phyloP scores from a whole-genome alignment of 1,140 invertebrate genomes.

The Aleiodes sp. region DNA sequence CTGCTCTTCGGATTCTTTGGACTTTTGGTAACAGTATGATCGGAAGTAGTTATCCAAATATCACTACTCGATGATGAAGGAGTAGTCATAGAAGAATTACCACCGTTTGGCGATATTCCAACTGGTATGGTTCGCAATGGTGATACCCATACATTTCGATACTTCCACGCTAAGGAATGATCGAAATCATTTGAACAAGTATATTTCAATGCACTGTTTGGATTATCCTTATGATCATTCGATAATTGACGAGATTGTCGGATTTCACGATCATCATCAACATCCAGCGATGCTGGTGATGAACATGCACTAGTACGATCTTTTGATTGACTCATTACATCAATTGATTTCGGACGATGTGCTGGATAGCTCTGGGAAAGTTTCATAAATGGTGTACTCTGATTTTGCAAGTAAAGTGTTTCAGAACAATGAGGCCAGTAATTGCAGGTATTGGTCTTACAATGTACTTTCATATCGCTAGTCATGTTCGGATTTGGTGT shows the following conservation, averaged over 20 bases:
- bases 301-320: constrained; percentile 55
- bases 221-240: constrained; percentile 40
- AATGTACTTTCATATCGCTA: constrained; percentile 55
- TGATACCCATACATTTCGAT: constrained; percentile 51
- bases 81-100: constrained; percentile 50
- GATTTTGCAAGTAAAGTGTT: constrained; percentile 54
- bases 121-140: constrained; percentile 55
- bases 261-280: constrained; percentile 52
- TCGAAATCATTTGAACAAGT: constrained; percentile 51
- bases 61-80: constrained; percentile 69
- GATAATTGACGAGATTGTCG: constrained; percentile 40
- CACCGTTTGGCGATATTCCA: constrained; percentile 50
- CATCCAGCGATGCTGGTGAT: constrained; percentile 56
- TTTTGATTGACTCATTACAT: constrained; percentile 39
- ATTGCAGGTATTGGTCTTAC: constrained; percentile 67
- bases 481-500: constrained; percentile 58
- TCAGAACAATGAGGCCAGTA: constrained; percentile 71
- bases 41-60: constrained; percentile 68
- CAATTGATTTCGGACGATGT: constrained; percentile 57
- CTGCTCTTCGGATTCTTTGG: constrained; percentile 66
- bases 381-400: constrained; percentile 61
- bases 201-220: constrained; percentile 52
- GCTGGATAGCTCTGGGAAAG: constrained; percentile 69
- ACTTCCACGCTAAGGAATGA: constrained; percentile 43
- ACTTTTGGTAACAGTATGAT: constrained; percentile 64